Percentiles rank a stretch among this genome's conserved stretches.
phyloP scores from a whole-genome alignment of 2,888 invertebrate species.

The Brenthis ino region DNA sequence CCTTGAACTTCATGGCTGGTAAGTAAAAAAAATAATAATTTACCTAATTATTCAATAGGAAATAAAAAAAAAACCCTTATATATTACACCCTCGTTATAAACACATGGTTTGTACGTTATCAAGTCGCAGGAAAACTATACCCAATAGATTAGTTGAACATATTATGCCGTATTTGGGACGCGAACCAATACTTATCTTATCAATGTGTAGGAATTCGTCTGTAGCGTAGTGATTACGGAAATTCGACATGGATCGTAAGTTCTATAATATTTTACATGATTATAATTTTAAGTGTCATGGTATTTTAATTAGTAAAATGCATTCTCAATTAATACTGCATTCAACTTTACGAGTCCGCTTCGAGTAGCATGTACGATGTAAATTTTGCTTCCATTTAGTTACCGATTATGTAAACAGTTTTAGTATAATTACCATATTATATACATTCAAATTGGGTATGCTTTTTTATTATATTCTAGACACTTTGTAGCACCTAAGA shows the following conservation, averaged over 20 bases:
- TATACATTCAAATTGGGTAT: too few relatives aligned
- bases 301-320: background rate
- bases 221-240: constrained; percentile 50
- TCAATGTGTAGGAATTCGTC: constrained; percentile 54
- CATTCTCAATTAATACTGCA: background rate
- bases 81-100: background rate
- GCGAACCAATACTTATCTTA: constrained; percentile 59
- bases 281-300: constrained; percentile 6
- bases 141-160: constrained; percentile 37
- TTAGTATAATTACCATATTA: background rate
- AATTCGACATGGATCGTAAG: constrained; percentile 61
- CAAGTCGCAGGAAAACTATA: constrained; percentile 34
- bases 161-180: constrained; percentile 43
- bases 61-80: background rate
- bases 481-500: background rate
- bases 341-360: background rate
- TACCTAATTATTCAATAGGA: constrained; percentile 10
- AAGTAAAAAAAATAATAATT: constrained; percentile 48
- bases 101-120: constrained; percentile 20
- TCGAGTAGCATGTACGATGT: background rate
- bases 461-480: background rate
- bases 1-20: constrained; percentile 79
- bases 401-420: constrained; percentile 16
- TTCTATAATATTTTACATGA: constrained; percentile 39
- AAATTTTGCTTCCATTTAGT: constrained; percentile 11